Evolutionary conservation across 2,888 invertebrate species (phyloP).

Genomic region (Coleophora flavipennella): DNA sequence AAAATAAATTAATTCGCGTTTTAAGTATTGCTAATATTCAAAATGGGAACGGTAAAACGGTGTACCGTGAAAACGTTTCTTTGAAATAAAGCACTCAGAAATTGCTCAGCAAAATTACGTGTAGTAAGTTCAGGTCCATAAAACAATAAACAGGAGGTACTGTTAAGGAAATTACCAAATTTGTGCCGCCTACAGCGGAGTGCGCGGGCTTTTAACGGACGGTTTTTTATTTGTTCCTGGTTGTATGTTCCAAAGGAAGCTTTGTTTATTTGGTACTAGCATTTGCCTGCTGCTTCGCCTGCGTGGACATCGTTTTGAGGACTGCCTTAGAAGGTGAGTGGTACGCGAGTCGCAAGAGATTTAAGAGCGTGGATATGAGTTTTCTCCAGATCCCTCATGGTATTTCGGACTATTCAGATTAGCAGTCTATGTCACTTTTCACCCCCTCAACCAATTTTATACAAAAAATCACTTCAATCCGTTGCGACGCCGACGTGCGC

Average conservation of each 20-base stretch:
- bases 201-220: background rate
- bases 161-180: slow-evolving; percentile 29
- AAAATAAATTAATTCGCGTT: slow-evolving; percentile 17
- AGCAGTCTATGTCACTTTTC: no score
- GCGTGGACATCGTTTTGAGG: no score
- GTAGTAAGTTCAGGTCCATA: slow-evolving; percentile 24
- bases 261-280: no score
- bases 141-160: slow-evolving; percentile 26
- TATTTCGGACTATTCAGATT: no score
- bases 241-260: background rate
- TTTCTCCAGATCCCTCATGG: no score
- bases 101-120: slow-evolving; percentile 21
- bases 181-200: slow-evolving; percentile 19
- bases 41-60: slow-evolving; percentile 19
- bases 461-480: no score
- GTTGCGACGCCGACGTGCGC: no score
- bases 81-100: slow-evolving; percentile 19
- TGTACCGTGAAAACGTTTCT: slow-evolving; percentile 21
- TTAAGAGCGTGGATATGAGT: no score
- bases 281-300: no score
- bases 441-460: no score
- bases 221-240: slow-evolving; percentile 3
- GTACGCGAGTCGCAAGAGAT: no score
- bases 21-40: slow-evolving; percentile 14
- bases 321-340: no score